Percentiles rank a stretch among this genome's conserved stretches.
Conservation (phyloP, 2,113 vertebrate species). For the Podarcis muralis region DNA sequence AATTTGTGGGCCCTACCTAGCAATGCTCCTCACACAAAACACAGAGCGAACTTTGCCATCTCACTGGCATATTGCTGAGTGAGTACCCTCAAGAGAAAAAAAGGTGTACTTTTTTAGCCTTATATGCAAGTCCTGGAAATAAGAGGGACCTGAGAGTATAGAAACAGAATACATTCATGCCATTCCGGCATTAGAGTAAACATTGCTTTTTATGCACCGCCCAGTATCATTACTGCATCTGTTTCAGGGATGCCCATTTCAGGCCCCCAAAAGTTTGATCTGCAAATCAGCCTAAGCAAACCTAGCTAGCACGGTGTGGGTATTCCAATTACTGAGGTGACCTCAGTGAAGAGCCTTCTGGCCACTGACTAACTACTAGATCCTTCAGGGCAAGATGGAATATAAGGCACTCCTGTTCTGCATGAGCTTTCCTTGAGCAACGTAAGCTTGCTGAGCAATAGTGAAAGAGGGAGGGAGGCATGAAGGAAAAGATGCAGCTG, state of each 20-base stretch:
- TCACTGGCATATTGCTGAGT: neutral
- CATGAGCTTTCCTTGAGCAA: no score
- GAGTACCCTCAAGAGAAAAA: neutral
- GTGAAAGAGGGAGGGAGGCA: no score
- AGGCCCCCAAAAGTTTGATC: neutral
- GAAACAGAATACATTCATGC: neutral
- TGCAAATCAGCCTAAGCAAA: neutral
- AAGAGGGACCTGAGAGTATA: neutral
- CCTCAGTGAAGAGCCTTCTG: no score
- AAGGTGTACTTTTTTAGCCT: neutral
- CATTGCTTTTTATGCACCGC: neutral
- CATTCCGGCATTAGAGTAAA: neutral
- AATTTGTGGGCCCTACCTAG: neutral
- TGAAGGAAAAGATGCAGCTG: conserved; percentile 13
- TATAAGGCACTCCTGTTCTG: no score
- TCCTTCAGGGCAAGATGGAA: no score
- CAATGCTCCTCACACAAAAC: neutral
- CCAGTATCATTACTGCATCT: neutral
- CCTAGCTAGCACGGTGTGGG: neutral
- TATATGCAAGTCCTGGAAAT: neutral
- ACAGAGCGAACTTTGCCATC: neutral
- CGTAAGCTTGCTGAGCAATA: no score
- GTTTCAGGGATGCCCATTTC: neutral
- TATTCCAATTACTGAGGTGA: neutral
- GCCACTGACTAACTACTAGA: no score